Conservation (phyloP, 2,113 vertebrate species). For the Naja naja region DNA sequence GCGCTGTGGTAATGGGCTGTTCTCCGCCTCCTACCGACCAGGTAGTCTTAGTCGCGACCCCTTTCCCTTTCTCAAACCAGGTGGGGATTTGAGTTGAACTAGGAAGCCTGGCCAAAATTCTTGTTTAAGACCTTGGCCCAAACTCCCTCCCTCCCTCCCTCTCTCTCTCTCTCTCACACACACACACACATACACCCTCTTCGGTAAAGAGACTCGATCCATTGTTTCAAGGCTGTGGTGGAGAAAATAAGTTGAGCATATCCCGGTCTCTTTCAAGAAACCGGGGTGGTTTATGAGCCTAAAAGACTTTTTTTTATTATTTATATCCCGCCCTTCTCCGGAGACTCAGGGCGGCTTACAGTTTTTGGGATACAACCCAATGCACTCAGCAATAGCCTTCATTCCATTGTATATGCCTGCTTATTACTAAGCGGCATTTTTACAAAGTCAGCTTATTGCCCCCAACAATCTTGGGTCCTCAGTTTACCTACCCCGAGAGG, state of each 20-base stretch:
- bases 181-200: no score
- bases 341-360: no score
- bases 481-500: no score
- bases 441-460: no score
- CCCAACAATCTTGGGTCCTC: no score
- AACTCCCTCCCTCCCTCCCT: not conserved
- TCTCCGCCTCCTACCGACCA: not conserved
- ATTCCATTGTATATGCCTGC: no score
- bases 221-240: not conserved
- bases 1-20: not conserved
- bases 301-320: no score
- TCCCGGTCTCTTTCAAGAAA: not conserved
- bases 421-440: no score
- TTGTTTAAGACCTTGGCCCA: not conserved
- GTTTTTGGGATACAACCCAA: no score
- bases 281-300: not conserved
- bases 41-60: not conserved
- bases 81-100: not conserved
- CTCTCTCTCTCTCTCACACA: not conserved
- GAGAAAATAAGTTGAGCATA: not conserved
- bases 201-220: not conserved
- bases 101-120: not conserved
- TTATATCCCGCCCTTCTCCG: no score
- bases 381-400: no score
- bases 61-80: not conserved